phyloP scores from a whole-genome alignment of 2,888 invertebrate species.

The Cactoblastis cactorum region DNA sequence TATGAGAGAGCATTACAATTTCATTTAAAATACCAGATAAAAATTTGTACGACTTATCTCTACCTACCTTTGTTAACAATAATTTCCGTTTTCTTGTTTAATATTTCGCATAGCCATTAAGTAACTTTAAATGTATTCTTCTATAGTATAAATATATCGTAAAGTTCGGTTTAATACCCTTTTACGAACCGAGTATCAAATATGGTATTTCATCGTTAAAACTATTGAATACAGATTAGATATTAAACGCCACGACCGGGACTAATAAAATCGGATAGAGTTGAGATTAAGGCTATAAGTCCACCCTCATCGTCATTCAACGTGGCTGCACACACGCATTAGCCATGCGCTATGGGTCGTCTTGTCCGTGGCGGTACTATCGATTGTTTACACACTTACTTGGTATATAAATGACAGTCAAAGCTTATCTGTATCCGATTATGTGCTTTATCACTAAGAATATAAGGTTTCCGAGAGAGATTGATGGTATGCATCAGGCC shows the following conservation, averaged over 20 bases:
- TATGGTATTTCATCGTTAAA: constrained; percentile 22
- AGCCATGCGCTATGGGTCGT: constrained; percentile 60
- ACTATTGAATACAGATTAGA: constrained; percentile 64
- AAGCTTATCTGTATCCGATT: constrained; percentile 43
- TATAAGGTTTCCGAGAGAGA: constrained; percentile 31
- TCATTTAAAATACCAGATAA: constrained; percentile 5
- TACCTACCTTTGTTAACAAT: no score
- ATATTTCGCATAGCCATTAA: no score
- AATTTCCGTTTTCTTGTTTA: no score
- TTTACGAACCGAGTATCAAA: neutral
- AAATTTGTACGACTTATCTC: no score
- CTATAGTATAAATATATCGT: no score
- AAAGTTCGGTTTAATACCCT: no score
- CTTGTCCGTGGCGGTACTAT: constrained; percentile 52
- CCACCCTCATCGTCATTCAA: constrained; percentile 65
- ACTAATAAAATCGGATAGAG: constrained; percentile 55
- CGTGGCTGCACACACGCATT: constrained; percentile 57
- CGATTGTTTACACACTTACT: constrained; percentile 66
- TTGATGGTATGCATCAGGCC: constrained; percentile 37
- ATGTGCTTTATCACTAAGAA: constrained; percentile 40
- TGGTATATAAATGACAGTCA: constrained; percentile 40
- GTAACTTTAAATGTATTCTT: no score
- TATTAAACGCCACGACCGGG: constrained; percentile 47
- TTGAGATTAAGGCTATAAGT: constrained; percentile 46
- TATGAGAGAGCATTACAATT: constrained; percentile 12